Percentiles rank a stretch among this genome's conserved stretches.
These are phyloP conservation scores for Drosophila formosana DNA, from an alignment of 2,888 invertebrate species.

Conservation along the genomic window DNA sequence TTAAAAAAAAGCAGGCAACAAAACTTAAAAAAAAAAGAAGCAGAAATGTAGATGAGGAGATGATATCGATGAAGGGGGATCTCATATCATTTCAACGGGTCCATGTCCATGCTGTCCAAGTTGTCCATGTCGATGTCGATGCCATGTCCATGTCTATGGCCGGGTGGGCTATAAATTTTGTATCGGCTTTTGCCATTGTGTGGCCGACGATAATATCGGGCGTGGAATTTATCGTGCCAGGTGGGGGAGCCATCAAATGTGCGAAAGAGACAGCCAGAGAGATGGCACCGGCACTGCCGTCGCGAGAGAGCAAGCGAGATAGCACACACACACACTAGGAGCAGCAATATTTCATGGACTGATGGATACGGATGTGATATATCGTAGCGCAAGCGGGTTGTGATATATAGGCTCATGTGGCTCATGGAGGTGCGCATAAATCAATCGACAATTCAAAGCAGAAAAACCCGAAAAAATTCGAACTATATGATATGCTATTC, in stretches of 20 bases:
- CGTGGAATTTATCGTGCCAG: slow-evolving; percentile 75
- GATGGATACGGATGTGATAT: slow-evolving; percentile 76
- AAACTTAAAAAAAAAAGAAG: slow-evolving; percentile 21
- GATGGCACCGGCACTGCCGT: slow-evolving; percentile 1
- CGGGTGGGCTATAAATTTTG: slow-evolving; percentile 75
- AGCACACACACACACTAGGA: slow-evolving; percentile 29
- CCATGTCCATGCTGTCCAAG: slow-evolving; percentile 51
- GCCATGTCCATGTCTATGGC: slow-evolving; percentile 17
- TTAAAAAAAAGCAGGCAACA: slow-evolving; percentile 27
- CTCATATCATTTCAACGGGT: slow-evolving; percentile 73
- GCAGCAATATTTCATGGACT: slow-evolving; percentile 73
- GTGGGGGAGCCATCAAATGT: slow-evolving; percentile 60
- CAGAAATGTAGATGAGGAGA: slow-evolving; percentile 36
- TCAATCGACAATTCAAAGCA: slow-evolving; percentile 50
- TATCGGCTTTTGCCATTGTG: slow-evolving; percentile 77
- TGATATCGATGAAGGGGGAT: slow-evolving; percentile 9
- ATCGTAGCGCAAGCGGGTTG: slow-evolving; percentile 54
- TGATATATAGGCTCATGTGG: slow-evolving; percentile 72
- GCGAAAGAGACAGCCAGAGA: slow-evolving; percentile 15
- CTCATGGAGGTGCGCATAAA: slow-evolving; percentile 62
- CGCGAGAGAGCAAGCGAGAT: not conserved
- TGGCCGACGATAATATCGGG: slow-evolving; percentile 76
- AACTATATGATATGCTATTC: slow-evolving; percentile 21
- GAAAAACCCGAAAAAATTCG: slow-evolving; percentile 13
- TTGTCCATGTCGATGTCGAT: slow-evolving; percentile 11